Conservation (phyloP, 2,113 vertebrate species). For the Labeo catla region DNA sequence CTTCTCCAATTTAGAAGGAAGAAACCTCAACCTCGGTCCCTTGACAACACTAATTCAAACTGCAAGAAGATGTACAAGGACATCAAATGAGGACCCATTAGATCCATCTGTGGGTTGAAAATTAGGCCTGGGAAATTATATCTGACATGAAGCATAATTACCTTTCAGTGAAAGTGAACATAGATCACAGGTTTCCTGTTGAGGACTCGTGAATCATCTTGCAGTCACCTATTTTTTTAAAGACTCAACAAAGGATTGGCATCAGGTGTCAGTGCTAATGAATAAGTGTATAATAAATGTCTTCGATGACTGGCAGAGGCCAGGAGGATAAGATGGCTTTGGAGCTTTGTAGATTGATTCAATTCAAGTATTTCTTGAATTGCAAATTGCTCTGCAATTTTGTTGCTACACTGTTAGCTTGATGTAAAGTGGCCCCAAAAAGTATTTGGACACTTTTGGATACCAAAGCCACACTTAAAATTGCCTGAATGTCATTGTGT, state of each 20-base stretch:
- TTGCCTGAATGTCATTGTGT: not conserved
- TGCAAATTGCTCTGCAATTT: slow-evolving; percentile 4
- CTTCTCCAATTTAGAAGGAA: slow-evolving; percentile 38
- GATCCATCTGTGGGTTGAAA: slow-evolving; percentile 58
- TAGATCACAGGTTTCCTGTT: slow-evolving; percentile 58
- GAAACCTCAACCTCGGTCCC: slow-evolving; percentile 41
- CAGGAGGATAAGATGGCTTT: slow-evolving; percentile 10
- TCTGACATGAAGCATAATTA: slow-evolving; percentile 63
- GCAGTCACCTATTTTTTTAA: slow-evolving; percentile 46
- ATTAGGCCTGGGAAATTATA: slow-evolving; percentile 59
- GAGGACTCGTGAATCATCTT: slow-evolving; percentile 48
- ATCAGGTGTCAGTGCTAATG: slow-evolving; percentile 56
- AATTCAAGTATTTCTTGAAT: slow-evolving; percentile 28
- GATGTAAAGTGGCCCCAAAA: not conserved
- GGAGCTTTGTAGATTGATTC: not conserved
- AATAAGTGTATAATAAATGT: slow-evolving; percentile 47
- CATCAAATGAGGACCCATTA: slow-evolving; percentile 54
- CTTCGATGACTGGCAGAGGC: slow-evolving; percentile 14
- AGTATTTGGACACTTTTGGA: not conserved
- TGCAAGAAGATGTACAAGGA: slow-evolving; percentile 39
- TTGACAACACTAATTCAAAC: slow-evolving; percentile 58
- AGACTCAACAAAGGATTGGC: slow-evolving; percentile 57
- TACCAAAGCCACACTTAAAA: not conserved
- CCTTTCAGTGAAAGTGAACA: slow-evolving; percentile 59
- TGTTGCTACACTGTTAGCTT: slow-evolving; percentile 20